Evolutionary conservation across 2,113 vertebrate genomes (phyloP), one percentile per base, ranked within the genome.

Genomic region (Sander vitreus): DNA sequence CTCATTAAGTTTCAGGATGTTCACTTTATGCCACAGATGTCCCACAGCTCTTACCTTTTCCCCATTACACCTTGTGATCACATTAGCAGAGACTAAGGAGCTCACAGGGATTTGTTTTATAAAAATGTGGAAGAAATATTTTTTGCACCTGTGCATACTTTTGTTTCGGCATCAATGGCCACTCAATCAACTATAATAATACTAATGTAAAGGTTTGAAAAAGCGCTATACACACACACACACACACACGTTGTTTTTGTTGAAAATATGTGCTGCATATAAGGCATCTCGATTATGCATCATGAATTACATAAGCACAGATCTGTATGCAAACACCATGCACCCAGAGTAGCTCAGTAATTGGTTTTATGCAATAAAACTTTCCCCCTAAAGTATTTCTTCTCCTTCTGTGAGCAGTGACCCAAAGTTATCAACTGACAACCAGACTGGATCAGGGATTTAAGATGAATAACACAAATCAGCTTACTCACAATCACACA

Each of bases 401-500:
- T 81, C 53, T 78, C 57, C 63, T 78, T 50, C 39, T 73, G 65
- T 51, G 64, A 68, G 66, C 77, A 73, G 39, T 81, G 76, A 89
- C 90, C 88, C 69, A 81, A 48, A 81, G 81, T 86, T 92, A 88
- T 90, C 85, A 85, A 76, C 78, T 59, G 64, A 75, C 81, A 87
- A 67, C 77, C 88, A 89, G 86, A 75, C 86, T 54, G 85, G 90
- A 91, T 89, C 60, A 50, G 60, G 87, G 82, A 83, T 89, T 89
- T 82, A 73, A 82, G 84, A 91, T 80, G 84, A 92, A 88, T 78
- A 89, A 81, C 81, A 68, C 81, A 87, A 92, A 89, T 91, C 89
- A 87, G 91, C 80, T 86, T 87, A 87, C 62, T 76, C 80, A 73
- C 88, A 83, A 85, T 58, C 86, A 88, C 87, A 91, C 79, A 86